Conservation (phyloP, 2,113 vertebrate genomes). For the Amia ocellicauda region DNA sequence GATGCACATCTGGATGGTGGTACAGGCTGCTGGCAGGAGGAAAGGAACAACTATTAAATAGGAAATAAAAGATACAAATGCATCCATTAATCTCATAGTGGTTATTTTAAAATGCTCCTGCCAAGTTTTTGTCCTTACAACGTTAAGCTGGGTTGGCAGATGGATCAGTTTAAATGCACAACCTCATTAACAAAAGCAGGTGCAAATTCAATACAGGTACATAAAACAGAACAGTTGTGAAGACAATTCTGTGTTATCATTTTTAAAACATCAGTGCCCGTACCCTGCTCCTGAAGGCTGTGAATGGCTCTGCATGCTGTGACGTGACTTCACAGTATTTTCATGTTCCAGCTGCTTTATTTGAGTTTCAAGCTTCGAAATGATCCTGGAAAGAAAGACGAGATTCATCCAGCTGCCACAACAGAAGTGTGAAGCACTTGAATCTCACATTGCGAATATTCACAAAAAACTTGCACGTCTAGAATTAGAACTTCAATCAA, state of each 20-base stretch:
- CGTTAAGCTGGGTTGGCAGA: too few relatives aligned
- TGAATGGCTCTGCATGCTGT: conserved; percentile 49
- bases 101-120: too few relatives aligned
- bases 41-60: background rate
- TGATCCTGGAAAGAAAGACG: conserved; percentile 60
- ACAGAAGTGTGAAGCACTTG: background rate
- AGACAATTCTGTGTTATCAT: too few relatives aligned
- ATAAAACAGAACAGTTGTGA: background rate
- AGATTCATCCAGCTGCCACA: background rate
- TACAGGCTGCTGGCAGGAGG: conserved; percentile 53
- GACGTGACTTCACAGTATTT: conserved; percentile 68
- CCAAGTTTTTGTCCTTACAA: too few relatives aligned
- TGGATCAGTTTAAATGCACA: too few relatives aligned
- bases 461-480: background rate
- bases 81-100: too few relatives aligned
- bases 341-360: conserved; percentile 92
- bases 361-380: conserved; percentile 89
- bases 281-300: conserved; percentile 73
- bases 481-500: background rate
- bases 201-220: too few relatives aligned
- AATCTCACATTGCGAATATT: too few relatives aligned
- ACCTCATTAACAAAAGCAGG: background rate
- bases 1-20: conserved; percentile 55
- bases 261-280: conserved; percentile 27
- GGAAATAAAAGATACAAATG: too few relatives aligned